Conservation (phyloP, 2,888 invertebrate genomes). For the Tetropium fuscum region DNA sequence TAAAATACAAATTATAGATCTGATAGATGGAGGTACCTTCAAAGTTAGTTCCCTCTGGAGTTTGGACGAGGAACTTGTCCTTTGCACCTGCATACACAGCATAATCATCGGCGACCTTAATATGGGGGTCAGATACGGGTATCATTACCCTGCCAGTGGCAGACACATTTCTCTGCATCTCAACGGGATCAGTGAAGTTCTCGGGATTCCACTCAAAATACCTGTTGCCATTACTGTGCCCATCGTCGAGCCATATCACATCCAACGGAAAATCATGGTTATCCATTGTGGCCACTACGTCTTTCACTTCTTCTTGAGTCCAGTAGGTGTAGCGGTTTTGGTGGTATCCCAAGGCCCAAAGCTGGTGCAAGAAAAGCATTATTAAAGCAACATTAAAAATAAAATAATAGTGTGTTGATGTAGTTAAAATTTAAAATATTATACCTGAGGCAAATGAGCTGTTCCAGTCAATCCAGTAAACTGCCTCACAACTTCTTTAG, state of each 20-base stretch:
- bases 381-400: too few relatives aligned
- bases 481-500: conserved; percentile 86
- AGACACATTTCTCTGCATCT: conserved; percentile 89
- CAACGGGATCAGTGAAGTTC: conserved; percentile 80
- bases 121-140: conserved; percentile 95
- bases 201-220: conserved; percentile 90
- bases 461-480: conserved; percentile 88
- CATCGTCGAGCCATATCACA: conserved; percentile 98
- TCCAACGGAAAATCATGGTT: conserved; percentile 92
- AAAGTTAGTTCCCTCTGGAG: conserved; percentile 87
- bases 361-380: conserved; percentile 35
- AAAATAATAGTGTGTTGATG: too few relatives aligned
- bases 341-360: conserved; percentile 51
- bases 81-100: conserved; percentile 88
- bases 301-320: conserved; percentile 89
- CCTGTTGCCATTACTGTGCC: conserved; percentile 90
- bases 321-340: conserved; percentile 83
- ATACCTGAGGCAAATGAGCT: conserved; percentile 77
- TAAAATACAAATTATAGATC: background rate
- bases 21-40: conserved; percentile 75
- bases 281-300: conserved; percentile 87
- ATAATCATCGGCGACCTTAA: conserved; percentile 90
- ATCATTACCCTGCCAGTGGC: conserved; percentile 90
- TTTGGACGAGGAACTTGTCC: conserved; percentile 72
- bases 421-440: too few relatives aligned